Percentiles rank a stretch among this genome's conserved stretches.
Conservation (phyloP, 2,888 invertebrate genomes). For the Rambutsinella grinnellia region DNA sequence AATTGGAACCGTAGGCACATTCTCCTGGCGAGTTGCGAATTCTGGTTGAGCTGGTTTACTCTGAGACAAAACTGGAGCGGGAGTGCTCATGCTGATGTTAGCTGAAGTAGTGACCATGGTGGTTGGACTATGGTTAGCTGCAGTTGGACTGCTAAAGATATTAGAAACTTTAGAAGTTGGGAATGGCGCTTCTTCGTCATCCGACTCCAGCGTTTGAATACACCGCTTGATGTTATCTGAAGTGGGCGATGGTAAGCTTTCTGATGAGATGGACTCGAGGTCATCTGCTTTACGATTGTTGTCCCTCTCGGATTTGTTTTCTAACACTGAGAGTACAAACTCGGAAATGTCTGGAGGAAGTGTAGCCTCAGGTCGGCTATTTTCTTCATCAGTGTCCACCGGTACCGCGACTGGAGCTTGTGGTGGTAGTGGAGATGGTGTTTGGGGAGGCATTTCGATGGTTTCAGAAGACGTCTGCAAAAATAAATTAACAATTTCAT, state of each 20-base stretch:
- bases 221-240: constrained; percentile 17
- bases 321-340: constrained; percentile 23
- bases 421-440: background rate
- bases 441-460: background rate
- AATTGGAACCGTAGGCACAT: background rate
- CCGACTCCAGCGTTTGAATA: constrained; percentile 17
- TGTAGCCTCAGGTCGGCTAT: constrained; percentile 1
- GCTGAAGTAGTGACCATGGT: constrained; percentile 8
- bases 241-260: constrained; percentile 23
- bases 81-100: background rate
- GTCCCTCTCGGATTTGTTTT: background rate
- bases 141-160: background rate
- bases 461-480: background rate
- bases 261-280: constrained; percentile 27
- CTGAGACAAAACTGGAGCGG: background rate
- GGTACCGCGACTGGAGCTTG: background rate
- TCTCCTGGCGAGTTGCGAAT: background rate
- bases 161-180: background rate
- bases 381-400: background rate
- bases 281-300: constrained; percentile 9
- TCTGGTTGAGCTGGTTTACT: constrained; percentile 13
- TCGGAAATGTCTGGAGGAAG: constrained; percentile 35
- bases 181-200: constrained; percentile 8
- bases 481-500: too few relatives aligned
- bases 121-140: background rate